Percentiles rank a stretch among this genome's conserved stretches.
Conservation (phyloP, 1,140 invertebrate species). For the Limonius californicus region DNA sequence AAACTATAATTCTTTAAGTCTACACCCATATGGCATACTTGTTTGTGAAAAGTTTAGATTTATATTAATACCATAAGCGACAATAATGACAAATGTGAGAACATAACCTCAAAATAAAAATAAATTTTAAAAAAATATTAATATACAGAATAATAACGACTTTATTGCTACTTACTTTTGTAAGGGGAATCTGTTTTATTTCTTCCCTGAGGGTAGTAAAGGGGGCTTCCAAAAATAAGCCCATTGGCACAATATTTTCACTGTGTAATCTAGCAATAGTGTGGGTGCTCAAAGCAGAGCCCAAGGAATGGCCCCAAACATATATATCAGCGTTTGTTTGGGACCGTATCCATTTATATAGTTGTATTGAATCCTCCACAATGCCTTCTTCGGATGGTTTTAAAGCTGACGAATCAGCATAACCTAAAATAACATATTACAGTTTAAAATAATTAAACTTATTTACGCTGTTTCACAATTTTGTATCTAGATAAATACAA, state of each 20-base stretch:
- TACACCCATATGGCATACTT: no score
- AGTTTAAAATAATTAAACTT: no score
- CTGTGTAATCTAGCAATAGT: conserved; percentile 46
- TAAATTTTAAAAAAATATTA: no score
- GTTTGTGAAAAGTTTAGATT: neutral
- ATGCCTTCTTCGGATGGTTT: conserved; percentile 74
- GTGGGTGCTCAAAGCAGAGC: conserved; percentile 60
- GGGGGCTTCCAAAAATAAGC: conserved; percentile 79
- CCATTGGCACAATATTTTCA: conserved; percentile 57
- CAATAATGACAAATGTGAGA: no score
- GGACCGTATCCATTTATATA: conserved; percentile 71
- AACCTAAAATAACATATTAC: conserved; percentile 68
- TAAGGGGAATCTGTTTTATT: conserved; percentile 45
- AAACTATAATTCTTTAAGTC: no score
- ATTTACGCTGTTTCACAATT: no score
- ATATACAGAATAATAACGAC: no score
- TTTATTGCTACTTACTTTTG: no score
- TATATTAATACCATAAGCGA: no score
- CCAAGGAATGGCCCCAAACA: conserved; percentile 89
- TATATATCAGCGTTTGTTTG: conserved; percentile 56
- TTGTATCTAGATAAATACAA: no score
- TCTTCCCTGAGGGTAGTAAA: conserved; percentile 85
- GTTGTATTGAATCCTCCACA: conserved; percentile 71
- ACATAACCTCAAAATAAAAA: no score
- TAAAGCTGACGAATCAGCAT: conserved; percentile 76